A percentile compares a stretch with the other conserved stretches of the same genome.
Evolutionary conservation across 2,888 invertebrate genomes (phyloP).

Genomic region (Ephialtes manifestator): DNA sequence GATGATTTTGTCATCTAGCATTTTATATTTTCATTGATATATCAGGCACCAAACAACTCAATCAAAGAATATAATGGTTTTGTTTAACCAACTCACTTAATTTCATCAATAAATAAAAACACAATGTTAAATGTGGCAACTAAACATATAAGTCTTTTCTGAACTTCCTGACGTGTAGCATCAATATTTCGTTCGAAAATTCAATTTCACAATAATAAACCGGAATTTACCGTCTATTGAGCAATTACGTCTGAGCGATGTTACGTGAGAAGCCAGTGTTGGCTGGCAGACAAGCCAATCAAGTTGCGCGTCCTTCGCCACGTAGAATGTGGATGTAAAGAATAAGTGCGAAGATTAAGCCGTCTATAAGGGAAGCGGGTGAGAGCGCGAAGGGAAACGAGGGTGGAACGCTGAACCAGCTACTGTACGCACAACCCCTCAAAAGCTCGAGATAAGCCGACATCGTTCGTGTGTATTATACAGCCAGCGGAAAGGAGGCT

Average conservation of each 20-base stretch:
- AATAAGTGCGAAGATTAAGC: slow-evolving; percentile 72
- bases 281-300: slow-evolving; percentile 45
- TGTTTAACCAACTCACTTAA: too few species aligned
- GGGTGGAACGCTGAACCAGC: slow-evolving; percentile 66
- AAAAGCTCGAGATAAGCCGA: slow-evolving; percentile 76
- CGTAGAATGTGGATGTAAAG: slow-evolving; percentile 69
- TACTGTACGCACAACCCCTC: slow-evolving; percentile 52
- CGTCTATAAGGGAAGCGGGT: slow-evolving; percentile 61
- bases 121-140: too few species aligned
- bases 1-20: too few species aligned
- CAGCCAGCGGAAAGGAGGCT: slow-evolving; percentile 74
- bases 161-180: background rate
- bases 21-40: too few species aligned
- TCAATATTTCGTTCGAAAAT: background rate
- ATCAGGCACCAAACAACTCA: too few species aligned
- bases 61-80: too few species aligned
- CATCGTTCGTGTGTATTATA: slow-evolving; percentile 36
- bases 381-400: slow-evolving; percentile 59
- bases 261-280: slow-evolving; percentile 24
- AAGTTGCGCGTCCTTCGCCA: slow-evolving; percentile 40
- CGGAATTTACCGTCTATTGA: slow-evolving; percentile 2
- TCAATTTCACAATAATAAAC: slow-evolving; percentile 20
- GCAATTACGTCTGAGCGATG: slow-evolving; percentile 34
- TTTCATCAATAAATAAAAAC: too few species aligned
- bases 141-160: too few species aligned